Conservation (phyloP, 2,797 vertebrate genomes). For the Eutrigla gurnardus region DNA sequence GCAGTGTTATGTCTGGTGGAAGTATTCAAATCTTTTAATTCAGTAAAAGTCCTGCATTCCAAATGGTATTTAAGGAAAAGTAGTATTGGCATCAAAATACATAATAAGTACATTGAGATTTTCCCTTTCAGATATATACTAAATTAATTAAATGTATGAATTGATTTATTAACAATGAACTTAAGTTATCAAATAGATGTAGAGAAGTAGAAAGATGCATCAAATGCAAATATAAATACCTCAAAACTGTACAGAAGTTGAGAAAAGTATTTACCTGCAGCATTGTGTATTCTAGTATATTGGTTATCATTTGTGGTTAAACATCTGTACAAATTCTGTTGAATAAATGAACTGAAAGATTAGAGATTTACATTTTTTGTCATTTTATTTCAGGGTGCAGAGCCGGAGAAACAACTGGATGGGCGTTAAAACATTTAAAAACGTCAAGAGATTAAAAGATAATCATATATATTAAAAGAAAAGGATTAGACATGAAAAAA, state of each 20-base stretch:
- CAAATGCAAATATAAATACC: background rate
- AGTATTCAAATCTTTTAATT: background rate
- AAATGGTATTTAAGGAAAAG: too few species aligned
- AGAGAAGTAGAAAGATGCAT: background rate
- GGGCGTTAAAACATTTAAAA: too few species aligned
- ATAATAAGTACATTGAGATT: too few species aligned
- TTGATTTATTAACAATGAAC: background rate
- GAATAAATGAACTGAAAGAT: background rate
- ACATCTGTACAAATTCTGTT: background rate
- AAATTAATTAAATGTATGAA: too few species aligned
- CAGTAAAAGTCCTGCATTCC: background rate
- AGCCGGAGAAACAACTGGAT: background rate
- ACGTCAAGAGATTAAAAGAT: too few species aligned
- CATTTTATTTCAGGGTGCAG: background rate
- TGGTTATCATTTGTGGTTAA: background rate
- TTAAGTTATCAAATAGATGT: background rate
- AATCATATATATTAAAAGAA: too few species aligned
- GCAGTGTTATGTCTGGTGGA: too few species aligned
- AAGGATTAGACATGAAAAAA: too few species aligned
- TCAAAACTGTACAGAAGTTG: background rate
- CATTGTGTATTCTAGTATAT: background rate
- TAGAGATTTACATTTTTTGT: background rate
- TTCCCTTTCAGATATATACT: too few species aligned
- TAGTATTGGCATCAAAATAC: background rate
- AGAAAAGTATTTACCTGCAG: background rate